Base-by-base conservation (phyloP, 2,888 invertebrate genomes). In the Ramazzottius varieornatus region DNA sequence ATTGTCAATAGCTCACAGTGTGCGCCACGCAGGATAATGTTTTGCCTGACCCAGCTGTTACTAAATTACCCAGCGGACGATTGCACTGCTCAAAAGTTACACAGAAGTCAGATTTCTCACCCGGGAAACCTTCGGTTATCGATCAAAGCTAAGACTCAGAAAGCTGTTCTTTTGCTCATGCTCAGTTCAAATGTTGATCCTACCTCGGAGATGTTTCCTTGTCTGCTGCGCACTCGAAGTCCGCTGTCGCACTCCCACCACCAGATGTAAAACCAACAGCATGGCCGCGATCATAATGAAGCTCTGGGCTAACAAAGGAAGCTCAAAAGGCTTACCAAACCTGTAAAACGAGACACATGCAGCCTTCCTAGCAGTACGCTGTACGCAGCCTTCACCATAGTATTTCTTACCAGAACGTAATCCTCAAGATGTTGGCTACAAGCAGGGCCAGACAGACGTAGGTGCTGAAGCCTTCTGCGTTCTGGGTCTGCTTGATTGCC, bases 261-360 rank as follows among this genome's bases (percentile, higher is more conserved):
- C 94, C 64, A 94, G 79, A 76, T 90, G 86, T 69, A 94, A 86
- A 88, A 96, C 88, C 66, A 84, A 81, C 78, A 93, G 83, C 98
- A 99, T 99, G 70, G 90, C 86, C 66, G 86, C 75, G 74, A 89
- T 93, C 98, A 99, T 98, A 67, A 98, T 83, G 74, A 96, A 83
- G 79, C 94, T 96, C 80, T 98, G 98, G 68, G 90, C 82, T 70
- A 98, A 82, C 69, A 98, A 80, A 66, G 96, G 94, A 74, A 87
- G 80, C 79, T 99, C 96, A 81, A 89, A 98, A 70, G 85, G 86
- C 78, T 89, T 92, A 69, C 96, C 96, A 82, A 98, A 96, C 96
- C 96, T 98, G 78, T 63, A 54, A 54, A 54, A 54, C 40, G 20
- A 40, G 40, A 40, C n/a, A n/a, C n/a, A n/a, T n/a, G n/a, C n/a